Percentiles rank a stretch among this genome's conserved stretches.
Conservation (phyloP, 2,797 vertebrate species). For the Podarcis siculus region DNA sequence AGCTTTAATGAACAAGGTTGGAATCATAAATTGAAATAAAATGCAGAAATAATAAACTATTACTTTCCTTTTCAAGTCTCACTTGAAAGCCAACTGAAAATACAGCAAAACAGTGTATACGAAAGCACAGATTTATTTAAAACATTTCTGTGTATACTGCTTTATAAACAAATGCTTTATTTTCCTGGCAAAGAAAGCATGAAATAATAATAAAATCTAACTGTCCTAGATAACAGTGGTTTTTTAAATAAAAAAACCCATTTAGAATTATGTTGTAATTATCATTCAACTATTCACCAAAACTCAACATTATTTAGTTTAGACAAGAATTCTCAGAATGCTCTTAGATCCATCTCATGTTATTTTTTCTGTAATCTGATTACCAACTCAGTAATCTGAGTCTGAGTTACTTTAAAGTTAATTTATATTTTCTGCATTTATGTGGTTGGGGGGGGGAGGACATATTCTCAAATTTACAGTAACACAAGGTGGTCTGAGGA, state of each 20-base stretch:
- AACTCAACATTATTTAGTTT: no score
- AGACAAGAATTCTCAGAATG: no score
- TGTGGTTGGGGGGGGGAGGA: no score
- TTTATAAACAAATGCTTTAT: background rate
- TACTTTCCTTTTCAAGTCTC: constrained; percentile 47
- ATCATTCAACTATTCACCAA: background rate
- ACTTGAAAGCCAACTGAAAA: constrained; percentile 53
- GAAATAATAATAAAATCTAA: constrained; percentile 16
- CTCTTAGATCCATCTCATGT: no score
- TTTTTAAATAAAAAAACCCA: background rate
- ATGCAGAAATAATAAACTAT: constrained; percentile 62
- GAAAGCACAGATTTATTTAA: constrained; percentile 6
- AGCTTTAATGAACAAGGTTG: constrained; percentile 73
- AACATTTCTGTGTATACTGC: background rate
- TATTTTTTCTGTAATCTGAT: no score
- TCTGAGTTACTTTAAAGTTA: no score
- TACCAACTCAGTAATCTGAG: no score
- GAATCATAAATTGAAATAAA: constrained; percentile 67
- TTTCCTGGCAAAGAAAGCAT: background rate
- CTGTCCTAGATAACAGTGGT: background rate
- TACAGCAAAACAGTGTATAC: background rate
- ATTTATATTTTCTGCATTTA: no score
- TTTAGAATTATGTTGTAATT: background rate
- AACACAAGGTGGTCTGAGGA: no score
- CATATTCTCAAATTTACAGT: no score